phyloP scores from a whole-genome alignment of 2,113 vertebrate genomes.

The Perognathus longimembris region DNA sequence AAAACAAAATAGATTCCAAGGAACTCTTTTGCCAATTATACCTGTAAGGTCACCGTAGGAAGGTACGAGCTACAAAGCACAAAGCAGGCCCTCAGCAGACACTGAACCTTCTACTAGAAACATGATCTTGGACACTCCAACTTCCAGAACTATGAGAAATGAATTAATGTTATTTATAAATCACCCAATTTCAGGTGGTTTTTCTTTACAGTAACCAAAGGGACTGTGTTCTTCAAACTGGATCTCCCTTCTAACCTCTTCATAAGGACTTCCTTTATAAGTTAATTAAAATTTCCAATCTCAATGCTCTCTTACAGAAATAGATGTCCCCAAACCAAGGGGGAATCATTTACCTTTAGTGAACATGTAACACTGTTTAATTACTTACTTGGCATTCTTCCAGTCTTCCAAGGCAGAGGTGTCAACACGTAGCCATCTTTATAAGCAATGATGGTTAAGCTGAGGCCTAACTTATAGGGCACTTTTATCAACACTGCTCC shows the following conservation, averaged over 20 bases:
- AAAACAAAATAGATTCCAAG: neutral
- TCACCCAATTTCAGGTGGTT: no score
- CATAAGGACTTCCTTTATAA: neutral
- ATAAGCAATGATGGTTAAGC: conserved; percentile 91
- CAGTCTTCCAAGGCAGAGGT: conserved; percentile 93
- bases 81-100: neutral
- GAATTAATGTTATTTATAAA: neutral
- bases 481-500: conserved; percentile 92
- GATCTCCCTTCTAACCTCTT: neutral
- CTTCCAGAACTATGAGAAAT: neutral
- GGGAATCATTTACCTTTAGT: neutral
- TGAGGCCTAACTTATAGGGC: conserved; percentile 88
- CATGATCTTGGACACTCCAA: neutral
- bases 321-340: neutral
- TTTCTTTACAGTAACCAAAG: neutral
- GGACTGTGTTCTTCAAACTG: neutral
- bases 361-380: conserved; percentile 64
- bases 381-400: conserved; percentile 93
- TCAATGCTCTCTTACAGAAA: conserved; percentile 38
- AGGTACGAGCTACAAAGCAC: neutral
- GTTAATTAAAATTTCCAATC: neutral
- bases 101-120: neutral
- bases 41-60: neutral
- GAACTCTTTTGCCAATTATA: neutral
- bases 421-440: conserved; percentile 93